Conservation (phyloP, 2,797 vertebrate species). For the Myripristis murdjan region DNA sequence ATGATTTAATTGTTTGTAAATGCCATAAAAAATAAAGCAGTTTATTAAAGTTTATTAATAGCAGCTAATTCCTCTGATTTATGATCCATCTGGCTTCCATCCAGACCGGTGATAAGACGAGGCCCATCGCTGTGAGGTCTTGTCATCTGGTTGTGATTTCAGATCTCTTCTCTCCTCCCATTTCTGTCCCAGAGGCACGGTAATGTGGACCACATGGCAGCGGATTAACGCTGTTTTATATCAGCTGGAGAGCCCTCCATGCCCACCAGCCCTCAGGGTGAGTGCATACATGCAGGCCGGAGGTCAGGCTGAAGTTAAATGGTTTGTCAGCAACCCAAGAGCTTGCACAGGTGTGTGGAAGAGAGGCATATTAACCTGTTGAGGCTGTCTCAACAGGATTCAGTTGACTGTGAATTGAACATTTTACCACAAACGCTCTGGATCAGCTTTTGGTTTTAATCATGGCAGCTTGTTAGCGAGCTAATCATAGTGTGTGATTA, state of each 20-base stretch:
- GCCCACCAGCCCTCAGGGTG: background rate
- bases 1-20: background rate
- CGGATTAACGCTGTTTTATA: conserved; percentile 5
- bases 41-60: background rate
- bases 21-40: background rate
- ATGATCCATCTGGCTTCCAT: background rate
- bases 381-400: background rate
- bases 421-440: too few relatives aligned
- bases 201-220: conserved; percentile 19
- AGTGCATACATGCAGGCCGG: background rate
- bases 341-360: background rate
- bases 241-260: background rate
- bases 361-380: background rate
- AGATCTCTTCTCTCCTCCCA: background rate
- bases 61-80: background rate
- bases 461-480: too few relatives aligned
- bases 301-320: background rate
- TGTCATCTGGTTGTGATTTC: conserved; percentile 17
- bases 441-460: too few relatives aligned
- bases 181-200: background rate
- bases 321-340: background rate
- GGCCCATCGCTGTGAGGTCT: conserved; percentile 2
- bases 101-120: background rate
- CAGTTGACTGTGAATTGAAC: too few relatives aligned
- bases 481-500: too few relatives aligned